phyloP scores from a whole-genome alignment of 2,888 invertebrate genomes.

The Stictocephala bisonia region DNA sequence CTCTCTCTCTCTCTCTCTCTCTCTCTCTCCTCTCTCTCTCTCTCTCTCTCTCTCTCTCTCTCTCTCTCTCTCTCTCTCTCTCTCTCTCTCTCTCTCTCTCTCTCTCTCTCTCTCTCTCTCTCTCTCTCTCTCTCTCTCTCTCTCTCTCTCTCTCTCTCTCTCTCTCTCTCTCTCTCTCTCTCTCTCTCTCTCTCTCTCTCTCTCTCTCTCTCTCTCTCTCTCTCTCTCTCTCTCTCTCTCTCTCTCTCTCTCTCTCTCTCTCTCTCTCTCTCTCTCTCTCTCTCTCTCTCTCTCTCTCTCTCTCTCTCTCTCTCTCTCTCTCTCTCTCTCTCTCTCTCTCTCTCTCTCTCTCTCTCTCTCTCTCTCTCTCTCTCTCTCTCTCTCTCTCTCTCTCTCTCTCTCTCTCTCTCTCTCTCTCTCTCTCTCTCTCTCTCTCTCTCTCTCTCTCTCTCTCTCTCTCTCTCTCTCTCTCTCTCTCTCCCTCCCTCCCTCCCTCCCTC shows the following conservation, averaged over 20 bases:
- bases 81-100: background rate
- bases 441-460: too few relatives aligned
- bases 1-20: background rate
- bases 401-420: too few relatives aligned
- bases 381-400: too few relatives aligned
- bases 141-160: background rate
- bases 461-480: too few relatives aligned
- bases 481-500: too few relatives aligned
- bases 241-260: constrained; percentile 31
- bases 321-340: too few relatives aligned
- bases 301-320: too few relatives aligned
- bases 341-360: too few relatives aligned
- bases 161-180: background rate
- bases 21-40: background rate
- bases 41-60: background rate
- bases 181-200: background rate
- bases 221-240: background rate
- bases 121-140: background rate
- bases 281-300: too few relatives aligned
- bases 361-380: too few relatives aligned
- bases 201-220: background rate
- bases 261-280: too few relatives aligned
- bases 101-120: background rate
- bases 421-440: too few relatives aligned
- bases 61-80: background rate